Evolutionary conservation across 2,888 invertebrate genomes (phyloP).

Genomic region (Steinernema scapterisci): DNA sequence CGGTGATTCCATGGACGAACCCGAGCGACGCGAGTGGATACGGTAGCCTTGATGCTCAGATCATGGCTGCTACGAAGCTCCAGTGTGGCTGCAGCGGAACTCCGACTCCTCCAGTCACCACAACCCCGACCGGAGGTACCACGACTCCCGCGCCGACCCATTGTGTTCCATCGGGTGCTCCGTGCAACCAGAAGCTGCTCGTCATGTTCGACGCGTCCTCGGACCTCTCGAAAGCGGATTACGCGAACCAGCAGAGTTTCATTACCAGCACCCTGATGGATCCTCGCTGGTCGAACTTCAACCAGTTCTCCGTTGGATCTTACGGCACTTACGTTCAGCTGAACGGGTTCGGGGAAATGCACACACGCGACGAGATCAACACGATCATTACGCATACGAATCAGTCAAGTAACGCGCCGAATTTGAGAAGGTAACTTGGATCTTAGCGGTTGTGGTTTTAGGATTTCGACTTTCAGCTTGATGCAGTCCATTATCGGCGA

Average conservation of each 20-base stretch:
- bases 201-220: not conserved
- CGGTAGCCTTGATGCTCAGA: not conserved
- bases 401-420: not conserved
- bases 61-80: not conserved
- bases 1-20: not conserved
- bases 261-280: not conserved
- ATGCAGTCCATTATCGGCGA: no score
- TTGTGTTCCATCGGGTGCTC: not conserved
- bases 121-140: not conserved
- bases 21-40: not conserved
- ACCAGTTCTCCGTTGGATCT: not conserved
- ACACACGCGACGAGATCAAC: not conserved
- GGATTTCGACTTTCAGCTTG: no score
- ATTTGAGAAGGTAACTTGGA: not conserved
- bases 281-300: not conserved
- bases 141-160: not conserved
- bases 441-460: no score
- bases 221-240: not conserved
- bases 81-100: not conserved
- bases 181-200: constrained; percentile 10
- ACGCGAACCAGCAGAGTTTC: constrained; percentile 6
- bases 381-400: not conserved
- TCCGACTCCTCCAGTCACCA: not conserved
- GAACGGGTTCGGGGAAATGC: not conserved
- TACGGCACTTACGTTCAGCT: not conserved